phyloP scores from a whole-genome alignment of 2,888 invertebrate genomes.

The Cordylochernes scorpioides region DNA sequence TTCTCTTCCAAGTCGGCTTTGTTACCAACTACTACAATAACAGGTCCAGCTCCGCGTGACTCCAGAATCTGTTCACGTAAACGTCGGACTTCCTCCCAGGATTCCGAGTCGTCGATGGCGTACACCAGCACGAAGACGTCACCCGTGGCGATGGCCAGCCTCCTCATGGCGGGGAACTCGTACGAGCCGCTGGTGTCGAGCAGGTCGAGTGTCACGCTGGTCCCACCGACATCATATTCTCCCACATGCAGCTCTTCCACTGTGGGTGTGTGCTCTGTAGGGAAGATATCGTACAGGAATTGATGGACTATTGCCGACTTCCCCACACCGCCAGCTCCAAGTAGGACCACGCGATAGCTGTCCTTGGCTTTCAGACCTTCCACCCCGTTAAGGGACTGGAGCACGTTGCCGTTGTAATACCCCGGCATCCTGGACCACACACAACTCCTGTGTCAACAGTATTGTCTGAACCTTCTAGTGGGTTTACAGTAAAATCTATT shows the following conservation, averaged over 20 bases:
- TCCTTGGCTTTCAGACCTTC: too few species aligned
- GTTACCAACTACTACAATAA: constrained; percentile 64
- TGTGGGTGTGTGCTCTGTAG: constrained; percentile 19
- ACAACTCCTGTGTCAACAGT: too few species aligned
- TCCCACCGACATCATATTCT: constrained; percentile 19
- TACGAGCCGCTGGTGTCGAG: constrained; percentile 22
- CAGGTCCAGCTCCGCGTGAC: constrained; percentile 23
- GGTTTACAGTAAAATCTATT: too few species aligned
- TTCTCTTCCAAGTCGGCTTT: constrained; percentile 36
- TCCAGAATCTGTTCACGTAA: constrained; percentile 53
- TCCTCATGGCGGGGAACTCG: constrained; percentile 24
- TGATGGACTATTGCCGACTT: constrained; percentile 21
- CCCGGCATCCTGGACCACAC: too few species aligned
- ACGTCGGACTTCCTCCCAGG: constrained; percentile 53
- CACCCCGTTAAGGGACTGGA: too few species aligned
- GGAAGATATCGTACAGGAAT: constrained; percentile 20
- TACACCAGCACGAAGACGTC: constrained; percentile 53
- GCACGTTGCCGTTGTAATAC: too few species aligned
- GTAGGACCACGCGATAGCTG: constrained; percentile 18
- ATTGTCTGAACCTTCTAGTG: too few species aligned
- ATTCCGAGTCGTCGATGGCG: constrained; percentile 55
- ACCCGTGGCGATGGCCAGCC: constrained; percentile 20
- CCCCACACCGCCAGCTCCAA: constrained; percentile 21
- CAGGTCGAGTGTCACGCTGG: constrained; percentile 19
- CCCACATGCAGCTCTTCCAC: constrained; percentile 23